Evolutionary conservation across 2,888 invertebrate species (phyloP).

Genomic region (Cataglyphis albicans): DNA sequence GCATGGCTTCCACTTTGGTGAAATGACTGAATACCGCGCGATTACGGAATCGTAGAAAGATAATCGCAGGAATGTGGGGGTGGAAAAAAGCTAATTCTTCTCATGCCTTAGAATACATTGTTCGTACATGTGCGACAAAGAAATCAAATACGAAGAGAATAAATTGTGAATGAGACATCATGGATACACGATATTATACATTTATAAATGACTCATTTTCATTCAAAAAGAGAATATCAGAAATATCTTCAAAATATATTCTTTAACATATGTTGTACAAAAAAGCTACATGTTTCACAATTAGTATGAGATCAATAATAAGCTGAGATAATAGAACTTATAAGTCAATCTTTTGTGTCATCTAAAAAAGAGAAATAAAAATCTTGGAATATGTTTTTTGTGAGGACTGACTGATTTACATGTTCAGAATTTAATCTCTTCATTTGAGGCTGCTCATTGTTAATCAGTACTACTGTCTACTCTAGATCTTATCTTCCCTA

Average conservation of each 20-base stretch:
- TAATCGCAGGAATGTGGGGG: slow-evolving; percentile 43
- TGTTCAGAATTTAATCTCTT: not conserved
- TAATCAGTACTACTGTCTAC: not conserved
- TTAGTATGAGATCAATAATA: not conserved
- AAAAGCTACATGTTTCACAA: not conserved
- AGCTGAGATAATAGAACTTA: not conserved
- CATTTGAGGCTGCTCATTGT: not conserved
- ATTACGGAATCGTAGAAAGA: slow-evolving; percentile 36
- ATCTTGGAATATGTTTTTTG: not conserved
- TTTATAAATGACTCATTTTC: not conserved
- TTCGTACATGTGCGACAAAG: not conserved
- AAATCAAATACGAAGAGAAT: not conserved
- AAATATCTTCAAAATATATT: too few relatives aligned
- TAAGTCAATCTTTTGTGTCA: not conserved
- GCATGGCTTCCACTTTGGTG: not conserved
- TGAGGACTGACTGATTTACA: not conserved
- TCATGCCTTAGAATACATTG: not conserved
- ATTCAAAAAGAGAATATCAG: too few relatives aligned
- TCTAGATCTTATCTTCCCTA: not conserved
- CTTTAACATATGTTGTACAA: not conserved
- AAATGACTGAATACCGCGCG: not conserved
- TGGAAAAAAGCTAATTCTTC: slow-evolving; percentile 32
- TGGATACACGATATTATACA: not conserved
- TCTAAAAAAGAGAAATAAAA: not conserved
- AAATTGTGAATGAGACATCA: not conserved